phyloP scores from a whole-genome alignment of 2,888 invertebrate species.

The Hoplodrina blanda region DNA sequence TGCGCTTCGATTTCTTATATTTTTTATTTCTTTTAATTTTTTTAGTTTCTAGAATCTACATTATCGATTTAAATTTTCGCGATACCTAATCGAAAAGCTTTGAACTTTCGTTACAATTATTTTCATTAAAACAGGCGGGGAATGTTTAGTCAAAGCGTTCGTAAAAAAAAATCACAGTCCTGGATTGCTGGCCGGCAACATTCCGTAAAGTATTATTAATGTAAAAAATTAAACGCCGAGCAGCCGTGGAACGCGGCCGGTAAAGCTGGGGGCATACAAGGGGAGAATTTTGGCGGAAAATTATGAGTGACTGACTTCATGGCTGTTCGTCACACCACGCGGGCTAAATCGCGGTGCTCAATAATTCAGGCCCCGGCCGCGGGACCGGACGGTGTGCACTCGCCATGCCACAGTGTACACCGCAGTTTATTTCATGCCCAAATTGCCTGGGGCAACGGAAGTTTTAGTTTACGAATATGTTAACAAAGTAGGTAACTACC shows the following conservation, averaged over 20 bases:
- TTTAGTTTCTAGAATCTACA: neutral
- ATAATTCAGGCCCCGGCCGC: conserved; percentile 54
- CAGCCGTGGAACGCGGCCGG: conserved; percentile 25
- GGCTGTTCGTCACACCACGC: conserved; percentile 27
- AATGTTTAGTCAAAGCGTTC: conserved; percentile 32
- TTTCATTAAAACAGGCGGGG: conserved; percentile 40
- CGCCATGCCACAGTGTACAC: conserved; percentile 17
- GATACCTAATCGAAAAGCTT: conserved; percentile 21
- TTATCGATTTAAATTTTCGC: neutral
- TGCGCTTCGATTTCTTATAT: neutral
- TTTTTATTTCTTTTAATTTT: neutral
- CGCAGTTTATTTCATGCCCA: conserved; percentile 31
- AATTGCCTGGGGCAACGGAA: conserved; percentile 16
- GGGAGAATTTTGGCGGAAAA: conserved; percentile 32
- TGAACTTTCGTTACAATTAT: conserved; percentile 29
- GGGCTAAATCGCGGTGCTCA: conserved; percentile 56
- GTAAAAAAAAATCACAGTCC: conserved; percentile 20
- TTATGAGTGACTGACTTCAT: conserved; percentile 61
- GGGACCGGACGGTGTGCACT: conserved; percentile 33
- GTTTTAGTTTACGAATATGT: conserved; percentile 8
- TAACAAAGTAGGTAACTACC: conserved; percentile 7
- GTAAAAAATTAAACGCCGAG: conserved; percentile 36
- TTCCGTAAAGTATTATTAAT: conserved; percentile 44
- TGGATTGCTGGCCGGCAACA: conserved; percentile 17
- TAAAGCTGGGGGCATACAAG: conserved; percentile 25